Conservation (phyloP, 2,888 invertebrate species). For the Cheilosia vulpina region DNA sequence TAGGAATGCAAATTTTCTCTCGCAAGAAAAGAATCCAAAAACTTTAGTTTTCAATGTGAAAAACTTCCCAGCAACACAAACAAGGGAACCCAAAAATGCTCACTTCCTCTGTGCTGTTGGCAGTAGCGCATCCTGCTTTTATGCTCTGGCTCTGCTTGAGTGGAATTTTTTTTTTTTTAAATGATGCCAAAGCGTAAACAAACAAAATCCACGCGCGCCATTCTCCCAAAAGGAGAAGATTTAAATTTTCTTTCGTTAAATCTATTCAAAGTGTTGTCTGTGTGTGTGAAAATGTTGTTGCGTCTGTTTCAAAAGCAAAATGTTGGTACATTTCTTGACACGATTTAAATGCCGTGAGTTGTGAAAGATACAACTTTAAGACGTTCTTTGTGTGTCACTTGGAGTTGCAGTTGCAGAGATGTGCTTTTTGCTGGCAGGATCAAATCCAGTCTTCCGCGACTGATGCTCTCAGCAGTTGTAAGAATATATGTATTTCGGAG, state of each 20-base stretch:
- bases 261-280: slow-evolving; percentile 10
- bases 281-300: neutral
- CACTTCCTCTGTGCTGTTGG: slow-evolving; percentile 35
- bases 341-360: slow-evolving; percentile 54
- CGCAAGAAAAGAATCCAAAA: slow-evolving; percentile 19
- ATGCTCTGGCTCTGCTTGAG: slow-evolving; percentile 15
- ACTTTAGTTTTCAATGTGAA: slow-evolving; percentile 55
- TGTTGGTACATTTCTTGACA: slow-evolving; percentile 45
- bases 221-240: slow-evolving; percentile 38
- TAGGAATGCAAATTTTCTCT: slow-evolving; percentile 62
- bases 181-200: slow-evolving; percentile 47
- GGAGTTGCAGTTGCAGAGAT: neutral
- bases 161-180: slow-evolving; percentile 12
- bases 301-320: slow-evolving; percentile 6
- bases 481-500: neutral
- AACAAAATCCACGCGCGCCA: slow-evolving; percentile 62
- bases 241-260: slow-evolving; percentile 12
- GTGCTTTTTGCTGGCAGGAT: neutral
- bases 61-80: slow-evolving; percentile 69
- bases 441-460: too few relatives aligned
- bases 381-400: slow-evolving; percentile 15
- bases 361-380: slow-evolving; percentile 35
- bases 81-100: slow-evolving; percentile 64
- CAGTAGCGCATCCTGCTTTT: slow-evolving; percentile 20
- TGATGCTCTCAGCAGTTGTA: too few relatives aligned